Evolutionary conservation across 2,888 invertebrate species (phyloP).

Genomic region (Lithophane ornitopus): DNA sequence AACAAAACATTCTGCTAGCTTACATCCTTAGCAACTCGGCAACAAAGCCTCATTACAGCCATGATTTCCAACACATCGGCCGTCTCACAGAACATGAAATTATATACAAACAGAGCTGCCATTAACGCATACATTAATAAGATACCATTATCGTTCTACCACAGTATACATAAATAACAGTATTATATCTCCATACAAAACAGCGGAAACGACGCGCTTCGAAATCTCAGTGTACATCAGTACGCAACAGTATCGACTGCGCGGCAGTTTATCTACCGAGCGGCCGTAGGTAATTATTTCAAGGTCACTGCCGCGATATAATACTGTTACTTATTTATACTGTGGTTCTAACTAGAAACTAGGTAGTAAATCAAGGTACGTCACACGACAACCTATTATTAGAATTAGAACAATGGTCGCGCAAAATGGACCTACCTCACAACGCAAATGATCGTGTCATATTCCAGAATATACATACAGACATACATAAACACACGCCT

Average conservation of each 20-base stretch:
- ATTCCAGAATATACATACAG: background rate
- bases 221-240: too few relatives aligned
- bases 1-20: background rate
- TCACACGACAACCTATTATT: conserved; percentile 67
- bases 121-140: conserved; percentile 45
- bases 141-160: conserved; percentile 55
- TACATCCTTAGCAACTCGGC: background rate
- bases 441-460: conserved; percentile 33
- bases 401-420: conserved; percentile 69
- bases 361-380: conserved; percentile 68
- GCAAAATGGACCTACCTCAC: conserved; percentile 52
- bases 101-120: conserved; percentile 35
- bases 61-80: conserved; percentile 8
- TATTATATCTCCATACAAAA: too few relatives aligned
- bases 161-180: too few relatives aligned
- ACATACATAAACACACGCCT: background rate
- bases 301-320: too few relatives aligned
- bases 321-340: too few relatives aligned
- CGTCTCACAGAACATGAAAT: conserved; percentile 11
- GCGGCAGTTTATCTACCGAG: too few relatives aligned
- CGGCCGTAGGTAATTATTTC: too few relatives aligned
- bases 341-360: conserved; percentile 48
- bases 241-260: too few relatives aligned
- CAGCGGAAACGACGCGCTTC: too few relatives aligned
- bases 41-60: conserved; percentile 9